Conservation (phyloP, 2,113 vertebrate genomes). For the human (Homo sapiens) region DNA sequence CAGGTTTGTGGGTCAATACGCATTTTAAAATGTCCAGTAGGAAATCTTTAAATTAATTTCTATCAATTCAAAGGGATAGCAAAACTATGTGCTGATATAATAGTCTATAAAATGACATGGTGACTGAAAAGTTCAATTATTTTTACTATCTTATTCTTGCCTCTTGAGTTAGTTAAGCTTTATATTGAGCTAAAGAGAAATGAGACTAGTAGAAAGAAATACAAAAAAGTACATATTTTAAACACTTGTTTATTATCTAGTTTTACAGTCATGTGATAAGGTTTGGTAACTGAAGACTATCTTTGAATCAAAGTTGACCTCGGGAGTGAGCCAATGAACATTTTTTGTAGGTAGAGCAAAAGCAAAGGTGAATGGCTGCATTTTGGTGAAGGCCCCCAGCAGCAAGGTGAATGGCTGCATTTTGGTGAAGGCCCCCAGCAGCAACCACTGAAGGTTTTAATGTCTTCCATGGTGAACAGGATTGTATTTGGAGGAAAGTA, state of each 20-base stretch:
- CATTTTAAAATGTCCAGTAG: conserved; percentile 63
- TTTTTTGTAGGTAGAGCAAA: neutral
- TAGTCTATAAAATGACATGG: neutral
- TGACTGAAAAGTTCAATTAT: neutral
- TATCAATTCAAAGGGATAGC: conserved; percentile 29
- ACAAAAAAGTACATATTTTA: neutral
- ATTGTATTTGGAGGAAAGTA: neutral
- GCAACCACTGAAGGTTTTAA: neutral
- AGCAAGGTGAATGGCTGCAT: neutral
- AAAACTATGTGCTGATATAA: neutral
- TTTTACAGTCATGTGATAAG: neutral
- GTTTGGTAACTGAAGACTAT: neutral
- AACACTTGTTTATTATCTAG: conserved; percentile 49
- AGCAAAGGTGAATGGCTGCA: neutral
- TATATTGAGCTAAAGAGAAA: conserved; percentile 26
- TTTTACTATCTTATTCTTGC: neutral
- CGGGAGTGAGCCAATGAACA: neutral
- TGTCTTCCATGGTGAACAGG: neutral
- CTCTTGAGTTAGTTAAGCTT: neutral
- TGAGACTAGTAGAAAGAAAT: conserved; percentile 7
- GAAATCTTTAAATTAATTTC: conserved; percentile 50
- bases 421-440: neutral
- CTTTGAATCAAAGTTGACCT: neutral
- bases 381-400: neutral
- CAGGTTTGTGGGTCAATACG: conserved; percentile 36